Base-by-base conservation (phyloP, 2,797 vertebrate genomes). In the Champsocephalus esox region DNA sequence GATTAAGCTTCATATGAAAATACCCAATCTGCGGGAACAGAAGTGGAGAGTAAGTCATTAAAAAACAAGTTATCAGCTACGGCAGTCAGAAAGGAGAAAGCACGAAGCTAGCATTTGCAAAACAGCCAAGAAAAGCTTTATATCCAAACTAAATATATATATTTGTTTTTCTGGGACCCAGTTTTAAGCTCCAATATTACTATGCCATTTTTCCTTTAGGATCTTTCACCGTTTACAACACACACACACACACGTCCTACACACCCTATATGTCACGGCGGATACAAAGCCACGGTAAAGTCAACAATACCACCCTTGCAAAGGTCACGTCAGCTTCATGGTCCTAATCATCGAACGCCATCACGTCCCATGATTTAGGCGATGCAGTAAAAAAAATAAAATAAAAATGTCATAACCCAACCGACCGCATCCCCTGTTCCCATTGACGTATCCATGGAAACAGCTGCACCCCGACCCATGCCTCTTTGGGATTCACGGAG, bases 301-400 rank as follows among this genome's bases (percentile, higher is more conserved):
- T 89, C 88, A 93, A 83, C 86, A 89, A 92, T 92, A 86, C 84
- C 81, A 83, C 71, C 84, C 79, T 82, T 75, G 75, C 84, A 93
- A 92, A 93, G 92, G 93, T 93, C 91, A 87, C 64, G 78, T 88
- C 91, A 84, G 80, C 82, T 80, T 88, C 87, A 90, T 92, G 90
- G 90, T 83, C 85, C 87, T 89, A 91, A 90, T 91, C 91, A 87
- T 83, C 19, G 12, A 70, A 75, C 81, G 46, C 86, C 84, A 83
- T 88, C 85, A 38, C 88, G 79, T 83, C 60, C 74, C 16, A 6
- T 88, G 91, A 92, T 93, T 91, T 92, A 92, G 80, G 81, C 80
- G 79, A 72, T 60, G 84, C 87, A 79, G 87, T 87, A 87, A 90
- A 90, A 90, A 38, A 38, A 34, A 24, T 24, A 34, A 34, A 8